Conservation (phyloP, 2,113 vertebrate genomes). For the Cisticola juncidis region DNA sequence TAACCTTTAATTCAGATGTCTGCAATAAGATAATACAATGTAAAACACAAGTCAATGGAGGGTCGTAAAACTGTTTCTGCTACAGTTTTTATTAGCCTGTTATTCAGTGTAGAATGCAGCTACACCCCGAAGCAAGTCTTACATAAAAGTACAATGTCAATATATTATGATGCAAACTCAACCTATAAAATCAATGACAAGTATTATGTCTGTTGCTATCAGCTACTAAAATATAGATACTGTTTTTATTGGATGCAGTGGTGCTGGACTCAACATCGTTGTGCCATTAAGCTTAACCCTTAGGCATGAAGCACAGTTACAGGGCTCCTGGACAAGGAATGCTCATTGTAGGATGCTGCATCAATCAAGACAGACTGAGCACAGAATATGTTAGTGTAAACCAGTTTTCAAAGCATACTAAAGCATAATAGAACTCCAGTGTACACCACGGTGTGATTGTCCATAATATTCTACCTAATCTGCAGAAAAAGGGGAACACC, state of each 20-base stretch:
- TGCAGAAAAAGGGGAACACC: background rate
- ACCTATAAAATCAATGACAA: conserved; percentile 78
- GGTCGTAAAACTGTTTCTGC: conserved; percentile 76
- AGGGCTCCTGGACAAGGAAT: background rate
- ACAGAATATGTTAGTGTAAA: background rate
- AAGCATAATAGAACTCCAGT: background rate
- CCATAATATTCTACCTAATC: background rate
- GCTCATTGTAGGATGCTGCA: background rate
- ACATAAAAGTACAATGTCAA: conserved; percentile 69
- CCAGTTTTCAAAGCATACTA: background rate
- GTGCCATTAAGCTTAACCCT: conserved; percentile 44
- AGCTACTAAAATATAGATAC: conserved; percentile 70
- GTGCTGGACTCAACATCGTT: background rate
- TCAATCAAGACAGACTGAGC: background rate
- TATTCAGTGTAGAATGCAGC: conserved; percentile 67
- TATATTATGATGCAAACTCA: conserved; percentile 78
- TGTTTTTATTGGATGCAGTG: conserved; percentile 53
- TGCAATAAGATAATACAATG: conserved; percentile 77
- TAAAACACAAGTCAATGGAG: conserved; percentile 79
- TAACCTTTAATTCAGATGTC: conserved; percentile 82
- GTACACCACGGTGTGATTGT: background rate
- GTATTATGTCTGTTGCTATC: conserved; percentile 67
- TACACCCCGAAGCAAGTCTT: conserved; percentile 75
- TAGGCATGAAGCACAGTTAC: background rate
- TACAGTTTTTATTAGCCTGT: conserved; percentile 79